Conservation (phyloP, 1,140 invertebrate species). For the Lordiphosa collinella region DNA sequence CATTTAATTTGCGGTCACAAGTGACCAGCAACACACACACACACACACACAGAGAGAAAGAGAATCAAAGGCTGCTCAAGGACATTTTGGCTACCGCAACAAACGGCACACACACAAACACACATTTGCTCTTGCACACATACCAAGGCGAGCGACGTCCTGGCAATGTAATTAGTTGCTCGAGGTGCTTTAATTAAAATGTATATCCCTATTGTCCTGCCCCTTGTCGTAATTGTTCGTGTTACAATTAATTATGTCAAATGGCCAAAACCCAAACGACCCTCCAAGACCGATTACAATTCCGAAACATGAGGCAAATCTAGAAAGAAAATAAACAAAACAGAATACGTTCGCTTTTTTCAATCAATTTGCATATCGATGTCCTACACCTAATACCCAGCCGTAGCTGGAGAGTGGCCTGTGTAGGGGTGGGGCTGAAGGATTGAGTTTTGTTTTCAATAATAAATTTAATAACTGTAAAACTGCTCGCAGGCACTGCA, state of each 20-base stretch:
- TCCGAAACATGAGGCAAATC: neutral
- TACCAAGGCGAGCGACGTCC: constrained; percentile 13
- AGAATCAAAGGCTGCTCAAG: constrained; percentile 1
- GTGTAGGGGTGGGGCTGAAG: neutral
- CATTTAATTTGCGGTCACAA: neutral
- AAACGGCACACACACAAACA: neutral
- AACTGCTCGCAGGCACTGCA: constrained; percentile 39
- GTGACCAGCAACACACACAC: no score
- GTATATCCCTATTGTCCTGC: constrained; percentile 71
- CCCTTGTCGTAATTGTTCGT: constrained; percentile 63
- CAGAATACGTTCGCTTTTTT: no score
- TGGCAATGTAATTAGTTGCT: constrained; percentile 72
- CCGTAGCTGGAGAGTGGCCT: no score
- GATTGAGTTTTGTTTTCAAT: constrained; percentile 47
- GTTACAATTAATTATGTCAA: constrained; percentile 75
- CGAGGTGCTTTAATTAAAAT: constrained; percentile 76
- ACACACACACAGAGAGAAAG: neutral
- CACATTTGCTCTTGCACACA: neutral
- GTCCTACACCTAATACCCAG: constrained; percentile 40
- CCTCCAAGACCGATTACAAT: constrained; percentile 13
- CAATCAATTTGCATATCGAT: constrained; percentile 72
- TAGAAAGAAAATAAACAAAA: neutral
- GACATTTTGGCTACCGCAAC: neutral
- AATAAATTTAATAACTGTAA: constrained; percentile 64
- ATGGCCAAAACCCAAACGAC: constrained; percentile 36